A percentile compares a stretch with the other conserved stretches of the same genome.
Evolutionary conservation across 2,113 vertebrate genomes (phyloP).

Genomic region (Aspiorhynchus laticeps): DNA sequence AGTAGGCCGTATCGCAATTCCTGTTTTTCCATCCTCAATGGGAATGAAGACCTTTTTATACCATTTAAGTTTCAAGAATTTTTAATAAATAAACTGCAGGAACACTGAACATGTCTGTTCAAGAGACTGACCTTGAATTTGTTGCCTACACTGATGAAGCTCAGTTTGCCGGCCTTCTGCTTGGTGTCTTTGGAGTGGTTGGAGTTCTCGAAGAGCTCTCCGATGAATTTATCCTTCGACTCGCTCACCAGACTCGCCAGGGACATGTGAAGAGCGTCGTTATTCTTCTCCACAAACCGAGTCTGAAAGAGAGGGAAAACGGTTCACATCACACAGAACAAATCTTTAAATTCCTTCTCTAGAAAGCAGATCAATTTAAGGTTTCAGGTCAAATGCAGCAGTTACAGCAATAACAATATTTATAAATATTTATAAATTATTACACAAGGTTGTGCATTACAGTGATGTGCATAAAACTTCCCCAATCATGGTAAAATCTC

Average conservation of each 20-base stretch:
- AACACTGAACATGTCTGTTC: not conserved
- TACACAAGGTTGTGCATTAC: not conserved
- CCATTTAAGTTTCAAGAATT: not conserved
- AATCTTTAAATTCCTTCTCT: not conserved
- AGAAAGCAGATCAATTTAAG: not conserved
- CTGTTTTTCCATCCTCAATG: not conserved
- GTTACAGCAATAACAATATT: not conserved
- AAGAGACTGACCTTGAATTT: slow-evolving; percentile 91
- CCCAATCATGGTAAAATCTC: too few species aligned
- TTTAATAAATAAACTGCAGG: not conserved
- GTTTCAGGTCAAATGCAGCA: not conserved
- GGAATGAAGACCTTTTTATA: not conserved
- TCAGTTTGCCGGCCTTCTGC: slow-evolving; percentile 95
- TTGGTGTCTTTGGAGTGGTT: slow-evolving; percentile 88
- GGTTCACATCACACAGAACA: not conserved
- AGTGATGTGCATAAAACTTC: not conserved
- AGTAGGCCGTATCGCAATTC: not conserved
- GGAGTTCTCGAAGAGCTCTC: slow-evolving; percentile 87
- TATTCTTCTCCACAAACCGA: slow-evolving; percentile 99
- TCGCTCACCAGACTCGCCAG: slow-evolving; percentile 92
- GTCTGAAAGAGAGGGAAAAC: slow-evolving; percentile 75
- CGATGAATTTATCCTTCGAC: slow-evolving; percentile 91
- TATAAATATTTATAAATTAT: not conserved
- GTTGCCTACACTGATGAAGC: slow-evolving; percentile 98
- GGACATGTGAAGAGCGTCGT: slow-evolving; percentile 97